Evolutionary conservation across 2,888 invertebrate species (phyloP), one percentile per base, ranked within the genome.

Genomic region (Cryptophagus acutangulus): DNA sequence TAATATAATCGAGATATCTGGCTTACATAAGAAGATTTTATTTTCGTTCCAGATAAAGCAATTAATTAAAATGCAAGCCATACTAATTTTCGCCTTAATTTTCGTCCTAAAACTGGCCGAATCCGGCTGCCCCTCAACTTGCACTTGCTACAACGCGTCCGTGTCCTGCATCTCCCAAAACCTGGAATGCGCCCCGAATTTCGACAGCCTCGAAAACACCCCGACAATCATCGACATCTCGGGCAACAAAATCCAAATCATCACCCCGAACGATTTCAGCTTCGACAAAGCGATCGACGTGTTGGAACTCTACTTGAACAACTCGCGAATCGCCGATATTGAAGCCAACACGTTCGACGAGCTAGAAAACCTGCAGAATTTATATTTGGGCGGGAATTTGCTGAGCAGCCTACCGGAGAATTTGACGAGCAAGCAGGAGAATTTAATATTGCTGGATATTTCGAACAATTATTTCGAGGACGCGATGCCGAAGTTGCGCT

Each of bases 371-470:
- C 45, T 69, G 33, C 62, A 65, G 46, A 62, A 62, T 42, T 50
- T 69, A 6, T 66, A 68, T 48, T 47, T 69, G 17, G 58, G 61
- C 1, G 53, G 59, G 16, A 69, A 69, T 42, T 46, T 60, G 16
- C 38, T 69, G 17, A 61, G 57, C 35, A 46, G 48, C 18, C 36
- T 69, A 2, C 62, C 65, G 0, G 50, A 54, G 16, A 44, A 53
- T 13, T 38, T 67, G 10, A 56, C 69, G 25, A 41, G 45, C 16
- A 45, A 52, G n/a, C 61, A 67, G 40, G 42, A 45, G 1, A 57
- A 63, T 30, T 49, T 69, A 47, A 42, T 58, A 15, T 38, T 63
- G 12, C 40, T 69, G 30, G 63, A 65, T 46, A 44, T 69, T 14
- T 64, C 66, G 1, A 52, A 54, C n/a, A 69, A 69, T 41, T 45